Conservation (phyloP, 2,113 vertebrate genomes). For the Phycodurus eques region DNA sequence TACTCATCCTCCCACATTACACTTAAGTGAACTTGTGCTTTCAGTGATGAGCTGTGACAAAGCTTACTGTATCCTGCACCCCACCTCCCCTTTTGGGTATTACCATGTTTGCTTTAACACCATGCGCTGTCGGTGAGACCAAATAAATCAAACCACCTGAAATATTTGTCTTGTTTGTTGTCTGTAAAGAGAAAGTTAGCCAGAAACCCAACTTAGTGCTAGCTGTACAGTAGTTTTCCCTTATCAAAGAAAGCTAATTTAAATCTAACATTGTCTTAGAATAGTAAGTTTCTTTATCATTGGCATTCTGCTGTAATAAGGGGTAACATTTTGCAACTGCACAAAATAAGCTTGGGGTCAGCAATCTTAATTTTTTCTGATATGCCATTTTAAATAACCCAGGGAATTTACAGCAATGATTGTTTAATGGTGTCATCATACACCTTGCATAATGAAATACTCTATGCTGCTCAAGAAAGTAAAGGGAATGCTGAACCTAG, state of each 20-base stretch:
- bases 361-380: too few species aligned
- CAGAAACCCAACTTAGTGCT: neutral
- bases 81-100: neutral
- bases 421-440: neutral
- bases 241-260: neutral
- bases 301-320: neutral
- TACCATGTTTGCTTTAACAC: conserved; percentile 29
- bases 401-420: neutral
- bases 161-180: conserved; percentile 32
- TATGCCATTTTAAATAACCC: too few species aligned
- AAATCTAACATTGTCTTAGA: neutral
- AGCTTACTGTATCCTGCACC: neutral
- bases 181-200: neutral
- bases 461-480: too few species aligned
- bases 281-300: neutral
- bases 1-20: neutral
- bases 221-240: neutral
- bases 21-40: neutral
- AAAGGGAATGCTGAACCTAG: too few species aligned
- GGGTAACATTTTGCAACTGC: too few species aligned
- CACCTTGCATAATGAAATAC: too few species aligned
- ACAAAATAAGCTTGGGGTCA: too few species aligned
- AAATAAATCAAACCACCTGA: conserved; percentile 67
- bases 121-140: conserved; percentile 28
- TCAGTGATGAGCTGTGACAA: neutral